Conservation (phyloP, 2,888 invertebrate genomes). For the Aphodius granarius region DNA sequence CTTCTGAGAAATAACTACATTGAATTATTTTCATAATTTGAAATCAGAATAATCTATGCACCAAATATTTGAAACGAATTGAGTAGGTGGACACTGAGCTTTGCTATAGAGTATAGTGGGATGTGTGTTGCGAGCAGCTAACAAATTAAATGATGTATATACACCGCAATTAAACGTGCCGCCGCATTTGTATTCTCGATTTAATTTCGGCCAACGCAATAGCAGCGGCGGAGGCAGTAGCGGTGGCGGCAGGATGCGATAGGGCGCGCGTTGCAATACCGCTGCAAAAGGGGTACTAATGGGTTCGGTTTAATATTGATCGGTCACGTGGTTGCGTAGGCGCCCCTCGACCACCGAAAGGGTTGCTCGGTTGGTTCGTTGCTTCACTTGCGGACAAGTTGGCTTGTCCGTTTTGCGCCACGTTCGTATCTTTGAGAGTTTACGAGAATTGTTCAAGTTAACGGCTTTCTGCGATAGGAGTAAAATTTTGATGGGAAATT, state of each 20-base stretch:
- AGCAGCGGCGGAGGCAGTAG: conserved; percentile 10
- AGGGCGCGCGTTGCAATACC: conserved; percentile 13
- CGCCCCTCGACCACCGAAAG: conserved; percentile 20
- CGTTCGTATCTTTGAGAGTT: not conserved
- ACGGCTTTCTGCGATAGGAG: not conserved
- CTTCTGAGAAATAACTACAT: too few species aligned
- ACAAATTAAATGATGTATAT: conserved; percentile 36
- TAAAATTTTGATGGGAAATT: not conserved
- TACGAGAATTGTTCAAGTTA: not conserved
- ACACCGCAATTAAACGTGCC: conserved; percentile 37
- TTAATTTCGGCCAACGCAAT: conserved; percentile 38
- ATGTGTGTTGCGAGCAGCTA: not conserved
- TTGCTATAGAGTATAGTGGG: not conserved
- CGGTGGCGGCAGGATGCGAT: conserved; percentile 9
- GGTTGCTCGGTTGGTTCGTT: not conserved
- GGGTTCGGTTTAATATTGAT: conserved; percentile 38
- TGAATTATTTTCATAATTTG: too few species aligned
- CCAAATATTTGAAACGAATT: not conserved
- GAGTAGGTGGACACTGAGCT: not conserved
- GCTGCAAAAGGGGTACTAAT: conserved; percentile 37
- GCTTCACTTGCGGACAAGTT: not conserved
- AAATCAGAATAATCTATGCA: too few species aligned
- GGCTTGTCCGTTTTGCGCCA: not conserved
- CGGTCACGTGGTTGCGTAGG: conserved; percentile 28
- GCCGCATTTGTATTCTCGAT: conserved; percentile 43